These are phyloP conservation scores for Tholera decimalis DNA, from an alignment of 2,888 invertebrate species.

Conservation along the genomic window DNA sequence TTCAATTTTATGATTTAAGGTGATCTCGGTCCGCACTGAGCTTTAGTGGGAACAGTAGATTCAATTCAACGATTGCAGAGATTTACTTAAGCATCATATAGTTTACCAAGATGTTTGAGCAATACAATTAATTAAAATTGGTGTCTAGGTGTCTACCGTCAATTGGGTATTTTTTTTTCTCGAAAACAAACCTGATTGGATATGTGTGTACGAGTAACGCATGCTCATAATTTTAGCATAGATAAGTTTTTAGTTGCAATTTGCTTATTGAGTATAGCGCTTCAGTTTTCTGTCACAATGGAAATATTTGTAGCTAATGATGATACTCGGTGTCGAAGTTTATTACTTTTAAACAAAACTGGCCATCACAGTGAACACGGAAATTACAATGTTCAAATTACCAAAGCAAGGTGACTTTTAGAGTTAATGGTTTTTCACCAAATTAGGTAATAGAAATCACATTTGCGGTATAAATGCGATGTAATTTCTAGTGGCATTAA, in stretches of 20 bases:
- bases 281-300: background rate
- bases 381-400: constrained; percentile 15
- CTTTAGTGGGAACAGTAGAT: background rate
- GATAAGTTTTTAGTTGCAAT: background rate
- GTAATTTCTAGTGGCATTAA: constrained; percentile 33
- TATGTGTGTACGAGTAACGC: too few relatives aligned
- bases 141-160: background rate
- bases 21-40: background rate
- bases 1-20: background rate
- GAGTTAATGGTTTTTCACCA: background rate
- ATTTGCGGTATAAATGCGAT: constrained; percentile 53
- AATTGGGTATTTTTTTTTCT: constrained; percentile 1
- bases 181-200: too few relatives aligned
- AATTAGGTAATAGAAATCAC: constrained; percentile 42
- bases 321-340: constrained; percentile 10
- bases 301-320: background rate
- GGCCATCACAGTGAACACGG: constrained; percentile 14
- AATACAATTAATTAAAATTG: constrained; percentile 3
- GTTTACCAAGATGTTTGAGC: constrained; percentile 27
- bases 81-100: background rate
- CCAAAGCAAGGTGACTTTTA: constrained; percentile 13
- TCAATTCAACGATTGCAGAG: background rate
- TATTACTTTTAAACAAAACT: constrained; percentile 28
- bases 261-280: background rate
- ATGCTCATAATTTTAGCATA: background rate